A percentile compares a stretch with the other conserved stretches of the same genome.
Conservation (phyloP, 2,113 vertebrate species). For the Ondatra zibethicus region DNA sequence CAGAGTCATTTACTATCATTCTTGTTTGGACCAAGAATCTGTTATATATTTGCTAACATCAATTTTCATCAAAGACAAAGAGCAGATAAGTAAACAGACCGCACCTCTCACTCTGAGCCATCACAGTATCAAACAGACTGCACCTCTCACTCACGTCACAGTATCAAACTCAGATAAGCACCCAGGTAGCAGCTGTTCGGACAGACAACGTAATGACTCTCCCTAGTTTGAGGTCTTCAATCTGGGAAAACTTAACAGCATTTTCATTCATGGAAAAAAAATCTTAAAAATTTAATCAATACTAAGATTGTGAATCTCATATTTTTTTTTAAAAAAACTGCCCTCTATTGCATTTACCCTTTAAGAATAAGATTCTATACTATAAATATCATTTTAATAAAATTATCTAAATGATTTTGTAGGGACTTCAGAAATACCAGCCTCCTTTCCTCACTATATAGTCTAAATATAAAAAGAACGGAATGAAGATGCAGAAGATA, state of each 20-base stretch:
- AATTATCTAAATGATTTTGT: not conserved
- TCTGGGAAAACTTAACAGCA: not conserved
- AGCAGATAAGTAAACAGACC: not conserved
- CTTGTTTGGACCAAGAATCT: not conserved
- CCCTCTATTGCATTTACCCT: not conserved
- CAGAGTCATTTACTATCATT: not conserved
- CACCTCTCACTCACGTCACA: not conserved
- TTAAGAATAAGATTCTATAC: not conserved
- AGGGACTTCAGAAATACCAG: not conserved
- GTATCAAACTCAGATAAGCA: not conserved
- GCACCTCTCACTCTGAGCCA: too few species aligned
- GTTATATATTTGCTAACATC: not conserved
- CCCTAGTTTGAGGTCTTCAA: not conserved
- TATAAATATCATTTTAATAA: not conserved
- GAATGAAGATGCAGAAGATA: not conserved
- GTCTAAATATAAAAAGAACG: constrained; percentile 19
- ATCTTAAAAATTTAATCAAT: not conserved
- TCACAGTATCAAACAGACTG: too few species aligned
- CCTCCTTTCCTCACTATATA: not conserved
- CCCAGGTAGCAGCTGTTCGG: not conserved
- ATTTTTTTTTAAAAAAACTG: not conserved
- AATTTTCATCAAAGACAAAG: not conserved
- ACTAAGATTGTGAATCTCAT: not conserved
- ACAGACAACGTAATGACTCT: not conserved
- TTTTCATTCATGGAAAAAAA: not conserved